These are phyloP conservation scores for Saturnia japonica DNA, from an alignment of 2,888 invertebrate genomes.

Conservation along the genomic window DNA sequence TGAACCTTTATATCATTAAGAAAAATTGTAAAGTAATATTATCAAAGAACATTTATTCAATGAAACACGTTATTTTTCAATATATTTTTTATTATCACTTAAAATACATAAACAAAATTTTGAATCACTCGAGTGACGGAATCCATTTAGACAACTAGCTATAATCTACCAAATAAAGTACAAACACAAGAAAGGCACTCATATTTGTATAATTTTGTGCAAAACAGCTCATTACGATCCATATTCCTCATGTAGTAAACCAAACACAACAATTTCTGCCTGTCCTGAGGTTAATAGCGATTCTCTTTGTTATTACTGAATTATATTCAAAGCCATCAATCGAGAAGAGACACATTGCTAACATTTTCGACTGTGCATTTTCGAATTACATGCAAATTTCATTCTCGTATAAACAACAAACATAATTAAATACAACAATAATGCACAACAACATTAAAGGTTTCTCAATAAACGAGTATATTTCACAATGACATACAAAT, in stretches of 20 bases:
- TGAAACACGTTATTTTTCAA: background rate
- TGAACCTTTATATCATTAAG: too few species aligned
- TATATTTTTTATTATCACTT: background rate
- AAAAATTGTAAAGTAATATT: background rate
- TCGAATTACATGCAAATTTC: background rate
- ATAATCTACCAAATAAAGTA: background rate
- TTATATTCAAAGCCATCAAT: too few species aligned
- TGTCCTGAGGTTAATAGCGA: background rate
- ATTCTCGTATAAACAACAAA: background rate
- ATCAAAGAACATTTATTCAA: background rate
- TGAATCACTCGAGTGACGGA: conserved; percentile 2
- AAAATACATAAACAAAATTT: background rate
- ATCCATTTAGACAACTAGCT: conserved; percentile 1
- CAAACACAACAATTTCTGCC: background rate
- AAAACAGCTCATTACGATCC: background rate
- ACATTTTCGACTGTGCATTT: too few species aligned
- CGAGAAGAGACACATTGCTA: background rate
- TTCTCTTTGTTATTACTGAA: background rate
- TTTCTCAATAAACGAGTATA: background rate
- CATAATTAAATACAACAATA: background rate
- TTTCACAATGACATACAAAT: background rate
- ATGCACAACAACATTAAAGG: background rate
- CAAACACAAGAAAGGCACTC: conserved; percentile 12
- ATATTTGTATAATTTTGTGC: conserved; percentile 12
- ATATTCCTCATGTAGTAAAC: background rate